Evolutionary conservation across 2,888 invertebrate species (phyloP).

Genomic region (Cheilosia vulpina): DNA sequence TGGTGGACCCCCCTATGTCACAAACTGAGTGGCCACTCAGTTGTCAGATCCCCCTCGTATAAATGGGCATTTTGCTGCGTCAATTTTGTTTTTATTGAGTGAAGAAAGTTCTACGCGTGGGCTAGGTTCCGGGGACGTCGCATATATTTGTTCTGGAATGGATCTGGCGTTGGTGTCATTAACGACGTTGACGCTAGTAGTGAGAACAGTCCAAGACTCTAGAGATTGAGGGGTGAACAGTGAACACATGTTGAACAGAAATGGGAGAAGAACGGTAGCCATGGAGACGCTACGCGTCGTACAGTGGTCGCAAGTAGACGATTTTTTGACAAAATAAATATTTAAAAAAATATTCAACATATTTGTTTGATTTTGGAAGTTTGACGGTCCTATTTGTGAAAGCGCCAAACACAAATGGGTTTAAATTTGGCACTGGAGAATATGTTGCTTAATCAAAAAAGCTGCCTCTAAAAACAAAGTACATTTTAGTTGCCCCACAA

Average conservation of each 20-base stretch:
- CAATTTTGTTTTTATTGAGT: constrained; percentile 1
- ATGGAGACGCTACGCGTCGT: background rate
- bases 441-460: no score
- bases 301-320: no score
- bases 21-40: background rate
- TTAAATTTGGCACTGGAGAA: no score
- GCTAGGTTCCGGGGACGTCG: constrained; percentile 41
- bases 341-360: no score
- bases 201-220: constrained; percentile 46
- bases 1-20: constrained; percentile 3
- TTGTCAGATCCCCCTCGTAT: constrained; percentile 14
- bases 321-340: no score
- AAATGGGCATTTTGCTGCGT: constrained; percentile 37
- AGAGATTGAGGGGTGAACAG: background rate
- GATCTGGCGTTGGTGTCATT: constrained; percentile 23
- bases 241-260: constrained; percentile 20
- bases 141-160: no score
- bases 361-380: no score
- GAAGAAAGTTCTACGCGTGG: constrained; percentile 43
- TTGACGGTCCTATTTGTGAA: no score
- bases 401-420: no score
- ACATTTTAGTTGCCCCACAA: no score
- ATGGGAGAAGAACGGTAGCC: constrained; percentile 33
- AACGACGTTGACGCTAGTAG: constrained; percentile 43
- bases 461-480: no score